These are phyloP conservation scores for Paelopatides confundens DNA, from an alignment of 53 echinoderm and acorn worm genomes.

Conservation along the genomic window DNA sequence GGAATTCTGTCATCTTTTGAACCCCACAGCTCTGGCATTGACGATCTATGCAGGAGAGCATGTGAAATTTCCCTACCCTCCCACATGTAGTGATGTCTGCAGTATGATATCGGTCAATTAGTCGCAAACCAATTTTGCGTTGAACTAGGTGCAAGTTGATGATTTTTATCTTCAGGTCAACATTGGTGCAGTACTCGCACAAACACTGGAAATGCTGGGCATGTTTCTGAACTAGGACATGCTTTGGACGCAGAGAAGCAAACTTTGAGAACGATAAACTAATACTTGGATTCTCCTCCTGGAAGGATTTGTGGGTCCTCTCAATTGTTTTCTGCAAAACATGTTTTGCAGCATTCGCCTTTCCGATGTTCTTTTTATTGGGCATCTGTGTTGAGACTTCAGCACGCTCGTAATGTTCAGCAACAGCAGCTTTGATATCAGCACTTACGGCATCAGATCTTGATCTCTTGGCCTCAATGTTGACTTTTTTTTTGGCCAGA, in stretches of 20 bases:
- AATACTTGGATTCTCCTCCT: background rate
- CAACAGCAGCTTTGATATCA: no score
- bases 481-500: background rate
- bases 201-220: background rate
- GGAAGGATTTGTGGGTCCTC: background rate
- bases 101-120: constrained; percentile 31
- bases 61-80: background rate
- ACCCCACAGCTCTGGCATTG: constrained; percentile 20
- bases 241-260: constrained; percentile 1
- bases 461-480: background rate
- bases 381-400: background rate
- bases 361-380: background rate
- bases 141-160: background rate
- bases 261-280: background rate
- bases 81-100: constrained; percentile 16
- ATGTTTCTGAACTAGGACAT: background rate
- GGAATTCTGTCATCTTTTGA: background rate
- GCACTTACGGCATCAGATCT: no score
- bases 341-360: background rate
- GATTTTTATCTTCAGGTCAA: background rate
- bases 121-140: background rate
- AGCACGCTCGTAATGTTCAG: background rate
- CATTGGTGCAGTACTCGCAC: background rate
- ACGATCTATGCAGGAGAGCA: constrained; percentile 24
- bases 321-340: background rate